Percentiles rank a stretch among this genome's conserved stretches.
Conservation (phyloP, 2,113 vertebrate species). For the Coregonus clupeaformis region DNA sequence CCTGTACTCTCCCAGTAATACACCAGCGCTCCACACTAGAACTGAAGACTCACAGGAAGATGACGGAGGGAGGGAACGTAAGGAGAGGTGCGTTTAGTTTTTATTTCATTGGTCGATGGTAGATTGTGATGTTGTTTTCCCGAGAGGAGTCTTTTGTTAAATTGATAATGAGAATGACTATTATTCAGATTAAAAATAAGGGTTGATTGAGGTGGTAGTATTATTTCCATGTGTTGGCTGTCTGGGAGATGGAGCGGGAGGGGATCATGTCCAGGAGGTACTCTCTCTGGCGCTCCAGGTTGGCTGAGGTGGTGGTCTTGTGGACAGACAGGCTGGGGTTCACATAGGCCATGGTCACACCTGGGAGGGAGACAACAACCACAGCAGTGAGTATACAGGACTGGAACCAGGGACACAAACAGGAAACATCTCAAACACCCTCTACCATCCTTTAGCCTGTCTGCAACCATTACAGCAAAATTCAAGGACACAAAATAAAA, state of each 20-base stretch:
- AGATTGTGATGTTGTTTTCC: conserved; percentile 19
- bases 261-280: conserved; percentile 99
- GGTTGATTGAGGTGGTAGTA: conserved; percentile 46
- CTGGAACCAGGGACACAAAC: not conserved
- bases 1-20: conserved; percentile 25
- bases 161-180: conserved; percentile 65
- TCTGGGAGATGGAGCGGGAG: conserved; percentile 94
- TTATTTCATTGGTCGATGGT: conserved; percentile 50
- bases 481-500: not conserved
- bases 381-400: not conserved
- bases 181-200: conserved; percentile 58
- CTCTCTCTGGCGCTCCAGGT: conserved; percentile 92
- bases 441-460: not conserved
- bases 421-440: not conserved
- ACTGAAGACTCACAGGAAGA: conserved; percentile 29
- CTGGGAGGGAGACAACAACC: conserved; percentile 65
- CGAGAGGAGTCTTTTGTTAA: conserved; percentile 57
- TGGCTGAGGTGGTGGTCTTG: conserved; percentile 81
- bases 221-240: conserved; percentile 95
- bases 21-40: conserved; percentile 25
- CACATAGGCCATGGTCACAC: conserved; percentile 90
- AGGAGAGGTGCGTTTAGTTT: conserved; percentile 6
- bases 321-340: conserved; percentile 89
- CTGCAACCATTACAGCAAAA: not conserved
- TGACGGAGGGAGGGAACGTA: conserved; percentile 40